Base-by-base conservation (phyloP, 2,797 vertebrate species). In the Acanthiza pusilla region DNA sequence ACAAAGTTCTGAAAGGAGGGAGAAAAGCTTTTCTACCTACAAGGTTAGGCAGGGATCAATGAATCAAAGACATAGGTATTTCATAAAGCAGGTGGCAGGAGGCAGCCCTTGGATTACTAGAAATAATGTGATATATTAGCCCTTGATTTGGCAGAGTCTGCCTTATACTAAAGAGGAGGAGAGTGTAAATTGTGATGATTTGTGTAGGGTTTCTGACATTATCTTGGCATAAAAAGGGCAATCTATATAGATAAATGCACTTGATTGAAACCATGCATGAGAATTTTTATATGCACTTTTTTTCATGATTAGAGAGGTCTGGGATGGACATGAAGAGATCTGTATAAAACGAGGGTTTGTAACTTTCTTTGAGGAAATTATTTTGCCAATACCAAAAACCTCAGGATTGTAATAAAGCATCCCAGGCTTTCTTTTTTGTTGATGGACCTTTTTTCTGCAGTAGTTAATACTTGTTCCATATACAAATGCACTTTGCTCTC, bases 121-220 rank as follows among this genome's bases (percentile, higher is more conserved):
- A 91, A 96, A 94, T 96, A 94, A 96, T 94, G 93, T 97, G 95
- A 96, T 96, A 93, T 96, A 97, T 97, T 95, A 96, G 95, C 91
- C 94, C 96, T 96, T 93, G 94, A 95, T 96, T 96, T 97, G 94
- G 91, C 88, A 9, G 91, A 96, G 77, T 77, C 94, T 96, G 89
- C 93, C 88, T 96, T 84, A 68, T 79, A 94, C 96, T 96, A 91
- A 96, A 97, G 95, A 96, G 96, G 95, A 96, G 96, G 94, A 94
- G 93, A 94, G 88, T 93, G 95, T 97, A 96, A 96, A 96, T 96
- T 96, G 93, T 93, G 91, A 73, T 97, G 96, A 97, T 96, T 97
- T 97, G 96, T 96, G 90, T 90, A 45, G 91, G 90, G 93, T 91
- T 97, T 94, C 88, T 96, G 96, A 93, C 90, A 51, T 89, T 86